Evolutionary conservation across 2,113 vertebrate species (phyloP).

Genomic region (Caretta caretta): DNA sequence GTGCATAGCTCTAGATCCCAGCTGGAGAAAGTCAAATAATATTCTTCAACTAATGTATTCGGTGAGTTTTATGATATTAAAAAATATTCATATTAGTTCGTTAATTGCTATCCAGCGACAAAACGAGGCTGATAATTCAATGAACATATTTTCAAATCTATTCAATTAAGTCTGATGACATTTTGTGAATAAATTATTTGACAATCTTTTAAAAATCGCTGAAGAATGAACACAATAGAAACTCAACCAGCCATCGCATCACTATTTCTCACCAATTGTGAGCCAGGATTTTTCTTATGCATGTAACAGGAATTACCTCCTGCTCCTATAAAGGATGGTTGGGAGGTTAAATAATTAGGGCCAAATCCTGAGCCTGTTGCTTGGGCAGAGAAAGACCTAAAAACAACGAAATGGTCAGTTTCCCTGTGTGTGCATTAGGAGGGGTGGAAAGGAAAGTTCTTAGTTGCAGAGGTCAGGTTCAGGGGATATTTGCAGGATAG

Average conservation of each 20-base stretch:
- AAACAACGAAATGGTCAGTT: background rate
- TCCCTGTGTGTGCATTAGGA: rapidly evolving
- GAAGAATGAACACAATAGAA: background rate
- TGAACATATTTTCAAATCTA: slow-evolving; percentile 68
- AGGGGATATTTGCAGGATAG: background rate
- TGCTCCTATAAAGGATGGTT: background rate
- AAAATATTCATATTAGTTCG: background rate
- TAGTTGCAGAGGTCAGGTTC: background rate
- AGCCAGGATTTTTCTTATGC: background rate
- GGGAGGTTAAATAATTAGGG: background rate
- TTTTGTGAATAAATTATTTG: slow-evolving; percentile 59
- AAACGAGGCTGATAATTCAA: slow-evolving; percentile 64
- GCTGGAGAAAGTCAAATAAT: background rate
- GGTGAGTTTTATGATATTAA: background rate
- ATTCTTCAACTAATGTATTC: slow-evolving; percentile 31
- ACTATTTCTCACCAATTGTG: background rate
- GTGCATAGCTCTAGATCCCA: background rate
- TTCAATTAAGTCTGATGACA: slow-evolving; percentile 64
- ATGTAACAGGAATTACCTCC: background rate
- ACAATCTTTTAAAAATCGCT: background rate
- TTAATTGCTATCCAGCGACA: background rate
- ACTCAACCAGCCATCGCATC: background rate
- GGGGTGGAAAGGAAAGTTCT: background rate
- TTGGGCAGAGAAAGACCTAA: rapidly evolving
- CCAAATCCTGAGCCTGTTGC: background rate